Conservation (phyloP, 1,140 invertebrate species). For the Sycophila sp. region DNA sequence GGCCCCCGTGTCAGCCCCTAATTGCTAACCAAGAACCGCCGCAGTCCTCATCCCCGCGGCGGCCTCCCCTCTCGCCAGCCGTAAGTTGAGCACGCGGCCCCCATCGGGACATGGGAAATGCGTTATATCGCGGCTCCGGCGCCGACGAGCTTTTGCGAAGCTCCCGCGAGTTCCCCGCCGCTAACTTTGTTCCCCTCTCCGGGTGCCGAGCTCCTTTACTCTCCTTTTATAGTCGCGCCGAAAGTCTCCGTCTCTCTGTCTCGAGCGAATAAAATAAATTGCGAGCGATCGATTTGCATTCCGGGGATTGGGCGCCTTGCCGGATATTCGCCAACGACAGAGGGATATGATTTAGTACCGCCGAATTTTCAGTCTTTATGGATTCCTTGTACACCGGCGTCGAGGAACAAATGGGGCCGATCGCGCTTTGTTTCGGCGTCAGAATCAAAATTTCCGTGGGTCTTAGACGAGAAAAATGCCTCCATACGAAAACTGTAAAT, state of each 20-base stretch:
- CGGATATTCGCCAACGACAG: too few relatives aligned
- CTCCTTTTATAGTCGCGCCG: too few relatives aligned
- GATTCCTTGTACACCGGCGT: too few relatives aligned
- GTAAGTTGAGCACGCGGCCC: slow-evolving; percentile 41
- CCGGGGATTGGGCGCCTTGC: background rate
- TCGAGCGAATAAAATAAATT: slow-evolving; percentile 2
- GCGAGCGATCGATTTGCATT: background rate
- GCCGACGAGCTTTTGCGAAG: slow-evolving; percentile 4
- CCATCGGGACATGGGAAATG: slow-evolving; percentile 51
- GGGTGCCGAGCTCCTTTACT: too few relatives aligned
- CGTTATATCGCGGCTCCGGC: slow-evolving; percentile 45
- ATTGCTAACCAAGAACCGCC: slow-evolving; percentile 55
- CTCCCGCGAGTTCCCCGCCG: background rate
- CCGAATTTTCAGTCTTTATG: too few relatives aligned
- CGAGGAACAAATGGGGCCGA: too few relatives aligned
- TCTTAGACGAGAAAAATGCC: too few relatives aligned
- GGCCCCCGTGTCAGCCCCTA: slow-evolving; percentile 54
- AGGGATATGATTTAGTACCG: too few relatives aligned
- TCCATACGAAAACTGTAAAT: too few relatives aligned
- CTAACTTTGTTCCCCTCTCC: background rate
- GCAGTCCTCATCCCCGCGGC: slow-evolving; percentile 37
- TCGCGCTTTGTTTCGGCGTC: too few relatives aligned
- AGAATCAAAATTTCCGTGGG: too few relatives aligned
- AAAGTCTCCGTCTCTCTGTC: background rate
- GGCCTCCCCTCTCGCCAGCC: slow-evolving; percentile 12